phyloP scores from a whole-genome alignment of 2,888 invertebrate genomes.

The Drosophila sordidula region DNA sequence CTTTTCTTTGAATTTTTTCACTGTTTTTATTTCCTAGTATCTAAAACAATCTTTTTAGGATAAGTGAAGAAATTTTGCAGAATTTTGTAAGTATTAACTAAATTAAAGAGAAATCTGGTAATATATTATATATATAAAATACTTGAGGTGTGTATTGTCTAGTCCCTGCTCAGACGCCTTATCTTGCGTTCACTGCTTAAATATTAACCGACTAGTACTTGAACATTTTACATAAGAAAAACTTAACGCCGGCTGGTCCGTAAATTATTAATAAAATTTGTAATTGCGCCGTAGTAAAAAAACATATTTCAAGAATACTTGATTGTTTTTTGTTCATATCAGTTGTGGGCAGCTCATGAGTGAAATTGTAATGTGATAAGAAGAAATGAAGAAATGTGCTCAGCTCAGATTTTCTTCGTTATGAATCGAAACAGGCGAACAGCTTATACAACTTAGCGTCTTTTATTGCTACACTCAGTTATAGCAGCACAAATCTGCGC shows the following conservation, averaged over 20 bases:
- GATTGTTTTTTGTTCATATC: neutral
- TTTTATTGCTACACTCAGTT: neutral
- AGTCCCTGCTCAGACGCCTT: neutral
- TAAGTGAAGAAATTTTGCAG: too few relatives aligned
- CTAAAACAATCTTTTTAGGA: too few relatives aligned
- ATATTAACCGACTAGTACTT: constrained; percentile 7
- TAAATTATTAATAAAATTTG: constrained; percentile 3
- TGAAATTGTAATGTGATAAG: constrained; percentile 19
- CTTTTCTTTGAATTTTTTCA: neutral
- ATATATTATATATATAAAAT: too few relatives aligned
- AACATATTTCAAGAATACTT: neutral
- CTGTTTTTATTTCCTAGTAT: neutral
- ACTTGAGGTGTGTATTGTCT: neutral
- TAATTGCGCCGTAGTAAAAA: constrained; percentile 19
- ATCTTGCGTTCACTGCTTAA: constrained; percentile 4
- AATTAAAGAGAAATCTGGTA: too few relatives aligned
- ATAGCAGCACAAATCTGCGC: neutral
- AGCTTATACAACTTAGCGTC: neutral
- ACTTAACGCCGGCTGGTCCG: neutral
- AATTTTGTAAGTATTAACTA: too few relatives aligned
- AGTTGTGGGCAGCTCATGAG: neutral
- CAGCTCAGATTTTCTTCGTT: neutral
- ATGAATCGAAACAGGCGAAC: neutral
- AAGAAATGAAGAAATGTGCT: neutral
- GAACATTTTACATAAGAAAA: constrained; percentile 15